Conservation (phyloP, 2,113 vertebrate genomes). For the Falco punctatus region DNA sequence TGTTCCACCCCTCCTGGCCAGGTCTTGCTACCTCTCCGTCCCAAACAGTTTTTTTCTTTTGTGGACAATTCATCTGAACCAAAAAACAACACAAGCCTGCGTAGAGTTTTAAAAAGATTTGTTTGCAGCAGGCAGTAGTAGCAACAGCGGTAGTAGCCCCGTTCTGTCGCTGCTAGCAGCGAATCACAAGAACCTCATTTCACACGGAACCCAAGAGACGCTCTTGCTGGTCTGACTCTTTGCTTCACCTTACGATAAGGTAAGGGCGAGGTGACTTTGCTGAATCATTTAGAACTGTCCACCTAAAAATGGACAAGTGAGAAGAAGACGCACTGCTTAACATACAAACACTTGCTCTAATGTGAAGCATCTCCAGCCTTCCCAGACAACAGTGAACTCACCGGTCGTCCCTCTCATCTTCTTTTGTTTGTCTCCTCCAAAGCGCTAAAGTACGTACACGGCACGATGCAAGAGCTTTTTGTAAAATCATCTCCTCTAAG, state of each 20-base stretch:
- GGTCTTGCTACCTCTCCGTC: background rate
- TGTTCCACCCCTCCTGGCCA: background rate
- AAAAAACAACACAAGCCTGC: background rate
- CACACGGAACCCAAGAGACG: background rate
- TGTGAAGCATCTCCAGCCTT: background rate
- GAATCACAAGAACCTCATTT: conserved; percentile 35
- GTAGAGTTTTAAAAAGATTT: background rate
- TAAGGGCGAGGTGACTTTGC: background rate
- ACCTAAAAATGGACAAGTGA: conserved; percentile 44
- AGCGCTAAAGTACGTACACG: background rate
- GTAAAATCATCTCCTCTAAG: background rate
- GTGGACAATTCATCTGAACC: background rate
- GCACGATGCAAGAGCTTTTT: background rate
- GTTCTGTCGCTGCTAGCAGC: background rate
- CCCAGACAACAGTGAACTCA: background rate
- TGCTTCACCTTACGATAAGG: background rate
- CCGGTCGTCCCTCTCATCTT: background rate
- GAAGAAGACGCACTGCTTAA: background rate
- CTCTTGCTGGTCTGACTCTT: background rate
- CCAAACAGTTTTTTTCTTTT: background rate
- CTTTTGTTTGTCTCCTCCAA: background rate
- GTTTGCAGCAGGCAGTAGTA: background rate
- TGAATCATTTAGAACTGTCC: conserved; percentile 56
- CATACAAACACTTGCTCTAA: background rate
- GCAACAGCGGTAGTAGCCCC: background rate